Evolutionary conservation across 1,140 invertebrate species (phyloP), one percentile per base, ranked within the genome.

Genomic region (Dolichoris vasculosae): DNA sequence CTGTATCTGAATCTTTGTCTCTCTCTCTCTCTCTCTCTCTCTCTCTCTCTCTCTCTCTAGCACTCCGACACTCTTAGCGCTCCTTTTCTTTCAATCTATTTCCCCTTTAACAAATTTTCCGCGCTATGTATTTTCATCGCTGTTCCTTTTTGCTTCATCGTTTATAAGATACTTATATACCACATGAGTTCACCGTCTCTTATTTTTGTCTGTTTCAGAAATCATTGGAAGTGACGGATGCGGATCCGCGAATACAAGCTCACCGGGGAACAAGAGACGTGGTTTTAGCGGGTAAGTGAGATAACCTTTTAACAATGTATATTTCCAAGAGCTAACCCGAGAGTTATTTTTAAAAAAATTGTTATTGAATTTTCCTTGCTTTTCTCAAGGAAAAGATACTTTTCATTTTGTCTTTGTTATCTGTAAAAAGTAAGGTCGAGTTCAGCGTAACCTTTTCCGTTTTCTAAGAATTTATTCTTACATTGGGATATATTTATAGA

Each of bases 181-280:
- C 38, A 26, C 38, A 71, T 15, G 38, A 71, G 35, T 40, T 71
- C 0, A 71, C 38, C 30, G 55, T 26, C 17, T 38, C 38, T 79
- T 73, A 11, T 82, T 81, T 48, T 79, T 85, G 48, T 92, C 85
- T 92, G 89, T 93, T 94, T 87, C 93, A 94, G 94, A 95, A 89
- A 92, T 93, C 87, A 90, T 93, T 64, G 92, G 93, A 59, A 94
- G 93, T 90, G 95, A 95, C 89, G 94, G 94, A 76, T 93, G 92
- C 78, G 93, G 92, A 75, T 91, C 93, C 32, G 92, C 92, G 78
- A 95, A 94, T 85, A 95, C 94, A 78, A 95, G 95, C 86, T 96
- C 96, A 86, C 96, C 96, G 35, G 96, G 96, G 71, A 97, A 97
- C 92, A 97, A 97, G 90, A 95, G 96, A 87, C 94, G 96, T 78